Evolutionary conservation across 2,797 vertebrate species (phyloP).

Genomic region (Enteromius treurensis): DNA sequence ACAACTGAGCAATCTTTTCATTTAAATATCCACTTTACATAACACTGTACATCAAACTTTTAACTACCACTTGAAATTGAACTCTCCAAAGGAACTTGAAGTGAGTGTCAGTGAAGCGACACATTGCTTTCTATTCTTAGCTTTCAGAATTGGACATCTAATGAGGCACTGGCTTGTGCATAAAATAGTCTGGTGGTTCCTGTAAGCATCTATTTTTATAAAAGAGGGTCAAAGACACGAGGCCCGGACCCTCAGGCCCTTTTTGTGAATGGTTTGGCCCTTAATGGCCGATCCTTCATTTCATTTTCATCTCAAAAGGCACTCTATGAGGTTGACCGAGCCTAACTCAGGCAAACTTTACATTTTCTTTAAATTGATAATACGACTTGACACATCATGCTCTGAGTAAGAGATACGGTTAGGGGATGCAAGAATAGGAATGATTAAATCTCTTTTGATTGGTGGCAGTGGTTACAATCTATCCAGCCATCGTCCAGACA

Average conservation of each 20-base stretch:
- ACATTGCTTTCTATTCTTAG: constrained; percentile 38
- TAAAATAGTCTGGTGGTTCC: constrained; percentile 58
- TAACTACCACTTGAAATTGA: constrained; percentile 26
- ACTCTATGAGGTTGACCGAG: constrained; percentile 25
- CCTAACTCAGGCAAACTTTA: constrained; percentile 6
- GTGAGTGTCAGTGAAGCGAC: constrained; percentile 35
- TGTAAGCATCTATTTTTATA: constrained; percentile 72
- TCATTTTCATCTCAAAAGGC: constrained; percentile 34
- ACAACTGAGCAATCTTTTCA: constrained; percentile 8
- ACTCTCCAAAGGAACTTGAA: constrained; percentile 12
- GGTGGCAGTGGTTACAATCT: not conserved
- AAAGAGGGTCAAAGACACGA: constrained; percentile 66
- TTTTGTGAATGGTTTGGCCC: constrained; percentile 52
- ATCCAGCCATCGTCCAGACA: not conserved
- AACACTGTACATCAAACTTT: constrained; percentile 13
- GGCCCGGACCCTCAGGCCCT: constrained; percentile 61
- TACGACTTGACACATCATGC: constrained; percentile 14
- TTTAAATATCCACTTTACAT: constrained; percentile 19
- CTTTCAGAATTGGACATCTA: constrained; percentile 20
- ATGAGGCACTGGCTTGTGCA: constrained; percentile 33
- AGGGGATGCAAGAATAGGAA: not conserved
- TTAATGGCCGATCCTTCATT: constrained; percentile 38
- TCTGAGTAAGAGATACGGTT: not conserved
- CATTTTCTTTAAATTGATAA: constrained; percentile 26
- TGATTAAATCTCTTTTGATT: constrained; percentile 4